phyloP scores from a whole-genome alignment of 2,888 invertebrate species.

The Cordylochernes scorpioides region DNA sequence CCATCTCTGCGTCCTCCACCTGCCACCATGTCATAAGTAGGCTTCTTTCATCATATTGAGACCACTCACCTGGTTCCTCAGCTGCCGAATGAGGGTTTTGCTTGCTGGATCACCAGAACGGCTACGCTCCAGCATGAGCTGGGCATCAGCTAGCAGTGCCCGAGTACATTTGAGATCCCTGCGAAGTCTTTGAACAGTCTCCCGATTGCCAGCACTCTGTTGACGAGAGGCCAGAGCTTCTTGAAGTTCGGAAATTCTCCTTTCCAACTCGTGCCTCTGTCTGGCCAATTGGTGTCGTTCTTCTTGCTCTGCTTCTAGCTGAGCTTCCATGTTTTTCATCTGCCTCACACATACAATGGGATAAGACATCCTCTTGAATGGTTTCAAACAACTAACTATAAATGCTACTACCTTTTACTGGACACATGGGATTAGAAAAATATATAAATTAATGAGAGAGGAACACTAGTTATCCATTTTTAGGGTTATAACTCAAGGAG shows the following conservation, averaged over 20 bases:
- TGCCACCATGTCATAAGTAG: constrained; percentile 18
- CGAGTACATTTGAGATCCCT: constrained; percentile 66
- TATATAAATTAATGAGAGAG: too few relatives aligned
- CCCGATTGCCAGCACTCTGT: constrained; percentile 21
- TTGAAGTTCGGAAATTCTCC: constrained; percentile 47
- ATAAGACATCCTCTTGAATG: too few relatives aligned
- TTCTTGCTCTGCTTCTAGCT: constrained; percentile 73
- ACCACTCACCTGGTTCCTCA: constrained; percentile 37
- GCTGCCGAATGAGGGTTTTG: constrained; percentile 43
- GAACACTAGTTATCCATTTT: too few relatives aligned
- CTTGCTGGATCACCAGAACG: constrained; percentile 62
- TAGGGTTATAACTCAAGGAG: too few relatives aligned
- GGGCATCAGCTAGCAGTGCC: constrained; percentile 66
- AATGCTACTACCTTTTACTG: too few relatives aligned
- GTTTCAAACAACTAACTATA: too few relatives aligned
- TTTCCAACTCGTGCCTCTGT: constrained; percentile 71
- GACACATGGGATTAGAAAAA: too few relatives aligned
- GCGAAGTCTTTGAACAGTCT: constrained; percentile 28
- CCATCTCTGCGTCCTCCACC: constrained; percentile 70
- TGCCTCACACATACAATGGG: too few relatives aligned
- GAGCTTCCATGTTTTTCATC: constrained; percentile 58
- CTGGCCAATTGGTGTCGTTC: constrained; percentile 57
- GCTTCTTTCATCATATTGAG: not conserved
- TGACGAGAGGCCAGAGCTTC: too few relatives aligned
- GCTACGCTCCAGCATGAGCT: constrained; percentile 61